Base-by-base conservation (phyloP, 2,888 invertebrate genomes). In the Drosophila neotestacea region DNA sequence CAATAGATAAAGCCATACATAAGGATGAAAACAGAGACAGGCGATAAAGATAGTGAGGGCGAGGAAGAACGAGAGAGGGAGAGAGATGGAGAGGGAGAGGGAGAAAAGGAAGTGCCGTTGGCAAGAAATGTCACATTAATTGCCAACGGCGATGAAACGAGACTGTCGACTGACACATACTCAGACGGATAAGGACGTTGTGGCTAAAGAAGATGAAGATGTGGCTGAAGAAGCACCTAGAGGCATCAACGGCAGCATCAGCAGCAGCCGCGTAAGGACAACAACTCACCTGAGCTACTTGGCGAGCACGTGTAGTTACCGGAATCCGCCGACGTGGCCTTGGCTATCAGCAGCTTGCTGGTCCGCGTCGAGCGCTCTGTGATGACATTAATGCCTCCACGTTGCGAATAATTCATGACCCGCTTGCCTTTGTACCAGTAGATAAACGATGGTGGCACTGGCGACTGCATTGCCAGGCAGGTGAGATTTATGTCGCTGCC, bases 401-500 rank as follows among this genome's bases (percentile, higher is more conserved):
- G 95, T 77, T 95, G 96, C 38, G 96, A 96, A 93, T 97, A 97
- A 94, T 97, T 97, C 88, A 97, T 96, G 82, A 97, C 95, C 84
- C 96, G 94, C 50, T 95, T 94, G 48, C 96, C 97, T 89, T 97
- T 97, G 93, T 96, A 97, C 97, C 97, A 97, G 91, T 96, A 95
- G 90, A 97, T 96, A 88, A 96, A 96, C 77, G 95, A 94, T 69
- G 95, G 95, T 51, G 94, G 94, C 79, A 94, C 93, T 79, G 94
- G 94, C 90, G 95, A 94, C 93, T 97, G 95, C 92, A 96, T 95
- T 70, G 96, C 96, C 92, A 96, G 95, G 93, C 97, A 97, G 91
- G 97, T 97, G 93, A 98, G 95, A 94, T 97, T 97, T 94, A 98
- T 97, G 94, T 97, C 97, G 91, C 97, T 97, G 87, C 97, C 97